These are phyloP conservation scores for Theristus sp. DNA, from an alignment of 2,888 invertebrate genomes.

Conservation along the genomic window DNA sequence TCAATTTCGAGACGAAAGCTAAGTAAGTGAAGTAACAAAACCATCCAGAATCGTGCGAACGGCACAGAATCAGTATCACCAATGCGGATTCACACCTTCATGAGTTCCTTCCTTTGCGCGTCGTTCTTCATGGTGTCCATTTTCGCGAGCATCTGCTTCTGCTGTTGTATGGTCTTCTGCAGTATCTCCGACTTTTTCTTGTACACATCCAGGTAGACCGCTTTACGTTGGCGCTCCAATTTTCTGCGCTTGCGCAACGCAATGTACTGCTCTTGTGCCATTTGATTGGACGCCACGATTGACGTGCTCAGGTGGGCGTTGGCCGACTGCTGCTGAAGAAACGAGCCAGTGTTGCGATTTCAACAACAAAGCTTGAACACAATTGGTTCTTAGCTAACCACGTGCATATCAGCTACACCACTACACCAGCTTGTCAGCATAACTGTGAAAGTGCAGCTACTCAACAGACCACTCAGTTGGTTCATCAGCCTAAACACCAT, in stretches of 20 bases:
- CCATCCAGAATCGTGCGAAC: no score
- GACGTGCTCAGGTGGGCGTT: neutral
- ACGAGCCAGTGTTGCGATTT: no score
- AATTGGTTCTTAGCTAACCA: no score
- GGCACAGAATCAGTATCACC: no score
- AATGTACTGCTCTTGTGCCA: neutral
- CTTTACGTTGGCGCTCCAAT: constrained; percentile 7
- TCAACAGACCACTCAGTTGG: no score
- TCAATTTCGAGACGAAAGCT: neutral
- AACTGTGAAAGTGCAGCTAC: no score
- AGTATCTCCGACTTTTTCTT: constrained; percentile 65
- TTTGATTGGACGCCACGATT: no score
- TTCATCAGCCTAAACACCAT: no score
- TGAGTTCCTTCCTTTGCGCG: constrained; percentile 52
- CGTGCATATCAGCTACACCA: no score
- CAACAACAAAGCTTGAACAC: no score
- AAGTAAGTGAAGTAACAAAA: neutral
- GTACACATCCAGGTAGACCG: constrained; percentile 43
- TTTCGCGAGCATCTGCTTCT: constrained; percentile 59
- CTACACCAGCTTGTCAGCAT: no score
- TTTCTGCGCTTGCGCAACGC: neutral
- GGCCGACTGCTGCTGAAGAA: no score
- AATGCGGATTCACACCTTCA: constrained; percentile 36
- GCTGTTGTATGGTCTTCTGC: constrained; percentile 71
- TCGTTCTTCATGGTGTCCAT: constrained; percentile 48